Evolutionary conservation across 1,140 invertebrate genomes (phyloP), one percentile per base, ranked within the genome.

Genomic region (Meloidogyne chitwoodi): DNA sequence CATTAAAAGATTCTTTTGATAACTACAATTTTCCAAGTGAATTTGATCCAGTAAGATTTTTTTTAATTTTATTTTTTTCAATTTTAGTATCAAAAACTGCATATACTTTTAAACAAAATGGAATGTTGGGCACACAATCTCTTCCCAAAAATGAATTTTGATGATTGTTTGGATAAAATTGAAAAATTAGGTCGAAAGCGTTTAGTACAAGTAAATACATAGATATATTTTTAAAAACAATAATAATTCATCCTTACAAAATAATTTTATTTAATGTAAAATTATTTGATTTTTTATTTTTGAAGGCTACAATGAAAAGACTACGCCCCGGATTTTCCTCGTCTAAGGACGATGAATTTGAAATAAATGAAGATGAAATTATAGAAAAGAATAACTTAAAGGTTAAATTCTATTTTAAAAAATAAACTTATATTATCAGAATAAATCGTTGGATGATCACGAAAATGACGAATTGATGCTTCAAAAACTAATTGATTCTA

Each of bases 81-180:
- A 41, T 79, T 80, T 69, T 65, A 78, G 77, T 78, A 78, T 38
- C 71, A 80, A 34, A 68, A 73, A 29, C 19, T 78, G 64, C 22
- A 76, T 19, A n/a, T 26, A 16, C n/a, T 78, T 29, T 31, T 78
- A 31, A 69, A 68, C 1, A 80, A 78, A 41, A 78, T 78, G 77
- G 77, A 78, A 44, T 78, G 64, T 63, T 78, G 77, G 77, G 77
- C 66, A 22, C 77, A 78, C 63, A 68, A 64, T 62, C 69, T 78
- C 48, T 78, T 56, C 29, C 77, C 77, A 16, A 62, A 68, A 63
- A 61, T 78, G 66, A 78, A 62, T 41, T 79, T 78, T 65, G 68
- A 76, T 34, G 77, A 78, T 66, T 79, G 72, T 79, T 61, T 78
- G n/a, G 48, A 80, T 14, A 70, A 41, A 65, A 31, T 69, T 24